Evolutionary conservation across 2,888 invertebrate species (phyloP), one percentile per base, ranked within the genome.

Genomic region (Notocelia uddmanniana): DNA sequence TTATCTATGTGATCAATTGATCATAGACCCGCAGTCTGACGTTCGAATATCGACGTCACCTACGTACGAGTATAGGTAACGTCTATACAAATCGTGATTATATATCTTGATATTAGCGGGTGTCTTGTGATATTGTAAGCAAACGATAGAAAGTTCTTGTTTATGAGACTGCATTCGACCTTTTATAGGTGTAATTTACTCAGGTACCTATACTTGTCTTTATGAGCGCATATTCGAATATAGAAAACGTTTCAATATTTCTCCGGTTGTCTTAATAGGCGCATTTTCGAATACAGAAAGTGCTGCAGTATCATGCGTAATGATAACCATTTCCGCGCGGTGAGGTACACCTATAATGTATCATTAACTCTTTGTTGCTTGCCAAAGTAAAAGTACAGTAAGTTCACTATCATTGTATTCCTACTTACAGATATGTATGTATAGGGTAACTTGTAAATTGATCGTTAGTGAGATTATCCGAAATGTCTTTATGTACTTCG

Each of bases 341-440:
- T 66, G 72, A 78, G 79, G 75, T 78, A 77, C 19, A 63, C 75
- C n/a, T 66, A 41, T 0, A 10, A 41, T 0, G 11, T 18, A 77
- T 72, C 79, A 81, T 81, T 80, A 80, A 72, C 80, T 81, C 82
- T 83, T 83, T 79, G 80, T 80, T 77, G 69, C 74, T 70, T 59
- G 73, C 69, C 77, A 77, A 79, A 77, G 74, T 78, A 80, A 60
- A 71, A 62, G 45, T 34, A 45, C 8, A 54, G 52, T 23, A 13
- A 54, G 52, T 6, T 21, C 5, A 19, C 6, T 59, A 10, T 58
- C 13, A 37, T 13, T 34, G 11, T 37, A n/a, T n/a, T n/a, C 2
- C 15, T 5, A 15, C 15, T 41, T 41, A 18, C 15, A 34, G 15
- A 21, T 8, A 21, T 59, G 19, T 19, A 82, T 84, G 15, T 15